phyloP scores from a whole-genome alignment of 1,140 invertebrate species.

The Aphis gossypii region DNA sequence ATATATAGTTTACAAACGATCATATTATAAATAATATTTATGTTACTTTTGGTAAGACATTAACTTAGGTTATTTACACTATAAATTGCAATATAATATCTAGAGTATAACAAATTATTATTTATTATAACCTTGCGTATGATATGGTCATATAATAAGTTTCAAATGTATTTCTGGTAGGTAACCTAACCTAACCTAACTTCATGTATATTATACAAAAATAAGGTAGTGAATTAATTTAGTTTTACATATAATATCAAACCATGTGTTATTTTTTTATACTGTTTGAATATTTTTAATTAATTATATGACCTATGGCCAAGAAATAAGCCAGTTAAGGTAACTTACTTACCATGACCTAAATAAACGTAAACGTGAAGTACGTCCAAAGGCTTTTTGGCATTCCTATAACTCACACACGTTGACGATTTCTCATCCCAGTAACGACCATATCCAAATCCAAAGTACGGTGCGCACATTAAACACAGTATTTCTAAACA shows the following conservation, averaged over 20 bases:
- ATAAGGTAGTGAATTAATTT: neutral
- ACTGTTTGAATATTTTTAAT: neutral
- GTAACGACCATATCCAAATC: constrained; percentile 75
- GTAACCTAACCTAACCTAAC: too few relatives aligned
- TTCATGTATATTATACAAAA: neutral
- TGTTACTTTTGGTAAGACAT: neutral
- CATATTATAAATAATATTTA: neutral
- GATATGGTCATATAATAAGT: too few relatives aligned
- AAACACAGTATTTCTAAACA: constrained; percentile 75
- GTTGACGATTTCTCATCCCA: constrained; percentile 66
- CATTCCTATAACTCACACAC: constrained; percentile 78
- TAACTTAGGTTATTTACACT: neutral
- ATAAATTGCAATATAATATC: neutral
- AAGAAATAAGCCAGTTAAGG: neutral
- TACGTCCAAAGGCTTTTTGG: constrained; percentile 70
- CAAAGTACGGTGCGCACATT: constrained; percentile 78
- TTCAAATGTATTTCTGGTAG: too few relatives aligned
- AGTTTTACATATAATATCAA: neutral
- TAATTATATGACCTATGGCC: neutral
- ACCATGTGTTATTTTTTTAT: neutral
- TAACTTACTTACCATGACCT: constrained; percentile 71
- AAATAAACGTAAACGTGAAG: constrained; percentile 82
- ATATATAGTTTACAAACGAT: too few relatives aligned
- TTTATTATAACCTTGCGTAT: too few relatives aligned
- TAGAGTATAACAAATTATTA: neutral